A percentile compares a stretch with the other conserved stretches of the same genome.
These are phyloP conservation scores for Drosophila vallismaia DNA, from an alignment of 2,888 invertebrate species.

Conservation along the genomic window DNA sequence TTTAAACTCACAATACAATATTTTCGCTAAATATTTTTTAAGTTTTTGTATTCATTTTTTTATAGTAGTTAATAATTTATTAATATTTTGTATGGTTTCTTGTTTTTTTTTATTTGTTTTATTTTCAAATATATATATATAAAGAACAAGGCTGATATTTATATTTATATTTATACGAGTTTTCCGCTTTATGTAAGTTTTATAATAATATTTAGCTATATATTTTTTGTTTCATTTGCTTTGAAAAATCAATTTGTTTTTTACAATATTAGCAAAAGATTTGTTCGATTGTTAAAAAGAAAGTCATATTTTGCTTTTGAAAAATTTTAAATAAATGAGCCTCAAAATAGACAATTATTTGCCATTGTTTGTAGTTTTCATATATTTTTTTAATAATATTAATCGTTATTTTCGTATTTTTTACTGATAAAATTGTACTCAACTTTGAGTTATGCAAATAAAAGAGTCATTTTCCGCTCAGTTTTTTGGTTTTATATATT, in stretches of 20 bases:
- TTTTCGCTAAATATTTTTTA: constrained; percentile 82
- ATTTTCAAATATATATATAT: constrained; percentile 76
- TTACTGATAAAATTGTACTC: constrained; percentile 59
- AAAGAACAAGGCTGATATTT: constrained; percentile 80
- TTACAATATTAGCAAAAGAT: constrained; percentile 73
- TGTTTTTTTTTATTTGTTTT: constrained; percentile 50
- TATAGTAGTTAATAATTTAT: constrained; percentile 75
- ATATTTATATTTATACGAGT: constrained; percentile 62
- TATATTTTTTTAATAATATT: constrained; percentile 49
- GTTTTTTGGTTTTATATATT: constrained; percentile 33
- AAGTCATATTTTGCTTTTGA: constrained; percentile 48
- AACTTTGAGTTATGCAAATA: constrained; percentile 55
- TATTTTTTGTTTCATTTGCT: constrained; percentile 49
- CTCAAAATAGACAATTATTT: constrained; percentile 71
- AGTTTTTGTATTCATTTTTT: constrained; percentile 63
- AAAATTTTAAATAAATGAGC: constrained; percentile 69
- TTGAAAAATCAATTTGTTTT: constrained; percentile 63
- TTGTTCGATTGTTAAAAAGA: constrained; percentile 63
- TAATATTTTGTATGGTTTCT: constrained; percentile 66
- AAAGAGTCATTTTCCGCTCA: constrained; percentile 52
- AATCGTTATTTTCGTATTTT: constrained; percentile 39
- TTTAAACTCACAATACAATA: constrained; percentile 83
- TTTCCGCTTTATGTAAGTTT: constrained; percentile 62
- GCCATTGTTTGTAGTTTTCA: constrained; percentile 54
- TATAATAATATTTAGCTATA: constrained; percentile 76